Evolutionary conservation across 2,113 vertebrate genomes (phyloP), one percentile per base, ranked within the genome.

Genomic region (Psammodynastes pulverulentus): DNA sequence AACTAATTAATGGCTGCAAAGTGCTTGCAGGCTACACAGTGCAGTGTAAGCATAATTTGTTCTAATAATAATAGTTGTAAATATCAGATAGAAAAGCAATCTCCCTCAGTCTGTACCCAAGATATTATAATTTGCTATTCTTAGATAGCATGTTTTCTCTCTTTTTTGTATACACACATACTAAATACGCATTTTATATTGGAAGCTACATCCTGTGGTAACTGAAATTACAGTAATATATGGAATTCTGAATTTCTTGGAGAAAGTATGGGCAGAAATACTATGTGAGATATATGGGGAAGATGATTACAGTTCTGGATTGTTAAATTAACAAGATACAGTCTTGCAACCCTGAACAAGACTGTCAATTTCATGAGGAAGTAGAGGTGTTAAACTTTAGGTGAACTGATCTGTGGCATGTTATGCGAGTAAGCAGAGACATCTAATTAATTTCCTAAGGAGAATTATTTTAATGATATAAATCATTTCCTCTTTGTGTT

Each of bases 1-100:
- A 86, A 92, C 51, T 93, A 95, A 95, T 94, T 95, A 91, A 91
- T 91, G 84, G 91, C 94, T 95, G 34, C 91, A 84, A 94, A 94
- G 67, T 88, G n/a, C 91, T 95, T 94, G 91, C 87, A 94, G 95
- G 95, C 29, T 58, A 56, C 90, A 49, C 67, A 90, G 67, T 86
- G 92, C 51, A 87, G 21, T 88, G 87, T 85, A 95, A 94, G 84
- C 54, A 91, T 43, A 5, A 29, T 92, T 95, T 94, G 21, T 92
- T 95, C 48, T 87, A 94, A n/a, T 93, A 95, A 90, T 52, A 93
- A 51, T 92, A 95, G 85, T n/a, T 92, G 72, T 94, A 91, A 95
- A 51, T 95, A 93, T 3, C 79, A 45, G 85, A 95, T 62, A 15
- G 49, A 93, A 94, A 45, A 67, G n/a, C 89, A 29, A 95, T 85